Evolutionary conservation across 2,113 vertebrate genomes (phyloP).

Genomic region (Phalacrocorax brasilianus): DNA sequence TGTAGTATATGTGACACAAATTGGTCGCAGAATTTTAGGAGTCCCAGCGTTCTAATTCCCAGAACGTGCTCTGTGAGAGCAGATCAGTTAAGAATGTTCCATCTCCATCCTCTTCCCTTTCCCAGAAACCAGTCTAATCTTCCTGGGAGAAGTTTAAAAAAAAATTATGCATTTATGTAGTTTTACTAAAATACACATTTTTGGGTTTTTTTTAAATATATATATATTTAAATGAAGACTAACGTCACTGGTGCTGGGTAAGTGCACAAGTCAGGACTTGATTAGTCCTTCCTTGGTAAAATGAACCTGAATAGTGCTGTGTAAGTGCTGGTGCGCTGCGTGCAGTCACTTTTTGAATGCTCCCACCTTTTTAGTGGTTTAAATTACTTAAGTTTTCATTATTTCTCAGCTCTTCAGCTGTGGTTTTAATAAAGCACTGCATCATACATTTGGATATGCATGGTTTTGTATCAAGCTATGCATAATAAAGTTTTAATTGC

Average conservation of each 20-base stretch:
- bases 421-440: not conserved
- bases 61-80: not conserved
- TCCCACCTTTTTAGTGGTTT: not conserved
- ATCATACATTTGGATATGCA: not conserved
- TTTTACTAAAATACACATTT: not conserved
- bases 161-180: not conserved
- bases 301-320: not conserved
- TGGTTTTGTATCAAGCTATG: not conserved
- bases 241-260: not conserved
- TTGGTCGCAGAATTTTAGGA: slow-evolving; percentile 42
- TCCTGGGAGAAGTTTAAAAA: not conserved
- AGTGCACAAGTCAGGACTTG: not conserved
- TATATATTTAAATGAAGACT: not conserved
- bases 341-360: not conserved
- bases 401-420: not conserved
- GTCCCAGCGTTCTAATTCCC: slow-evolving; percentile 24
- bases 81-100: slow-evolving; percentile 29
- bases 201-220: not conserved
- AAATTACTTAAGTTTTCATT: not conserved
- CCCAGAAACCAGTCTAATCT: not conserved
- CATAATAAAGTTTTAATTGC: not conserved
- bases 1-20: slow-evolving; percentile 65
- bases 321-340: not conserved
- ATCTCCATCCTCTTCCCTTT: slow-evolving; percentile 16
- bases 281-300: not conserved